phyloP scores from a whole-genome alignment of 2,797 vertebrate species.

The Clamator glandarius region DNA sequence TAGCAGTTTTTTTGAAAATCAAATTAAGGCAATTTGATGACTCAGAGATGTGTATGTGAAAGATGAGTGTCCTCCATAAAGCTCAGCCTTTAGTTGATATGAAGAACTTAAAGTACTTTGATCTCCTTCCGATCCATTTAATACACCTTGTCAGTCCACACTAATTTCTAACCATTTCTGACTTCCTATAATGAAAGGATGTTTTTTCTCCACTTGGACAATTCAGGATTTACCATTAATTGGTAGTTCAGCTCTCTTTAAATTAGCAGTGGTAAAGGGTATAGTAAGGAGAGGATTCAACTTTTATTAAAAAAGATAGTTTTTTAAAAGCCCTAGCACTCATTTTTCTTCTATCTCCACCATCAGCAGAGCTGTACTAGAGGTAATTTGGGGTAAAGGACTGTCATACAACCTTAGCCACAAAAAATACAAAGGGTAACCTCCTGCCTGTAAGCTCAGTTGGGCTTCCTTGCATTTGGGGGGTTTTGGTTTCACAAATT shows the following conservation, averaged over 20 bases:
- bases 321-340: neutral
- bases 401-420: too few relatives aligned
- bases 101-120: neutral
- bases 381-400: too few relatives aligned
- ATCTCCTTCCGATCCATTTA: neutral
- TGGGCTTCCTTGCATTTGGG: too few relatives aligned
- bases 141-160: neutral
- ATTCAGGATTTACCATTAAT: neutral
- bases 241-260: neutral
- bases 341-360: neutral
- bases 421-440: too few relatives aligned
- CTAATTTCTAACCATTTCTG: neutral
- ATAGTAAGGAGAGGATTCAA: neutral
- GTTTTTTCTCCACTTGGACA: neutral
- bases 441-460: too few relatives aligned
- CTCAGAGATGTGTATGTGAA: neutral
- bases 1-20: constrained; percentile 5
- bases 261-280: neutral
- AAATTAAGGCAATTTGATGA: constrained; percentile 4
- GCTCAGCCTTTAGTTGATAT: neutral
- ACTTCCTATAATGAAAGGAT: neutral
- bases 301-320: neutral
- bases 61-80: neutral
- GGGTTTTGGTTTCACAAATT: too few relatives aligned
- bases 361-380: too few relatives aligned